phyloP scores from a whole-genome alignment of 2,888 invertebrate genomes.

The Tenthredo scrophulariae region DNA sequence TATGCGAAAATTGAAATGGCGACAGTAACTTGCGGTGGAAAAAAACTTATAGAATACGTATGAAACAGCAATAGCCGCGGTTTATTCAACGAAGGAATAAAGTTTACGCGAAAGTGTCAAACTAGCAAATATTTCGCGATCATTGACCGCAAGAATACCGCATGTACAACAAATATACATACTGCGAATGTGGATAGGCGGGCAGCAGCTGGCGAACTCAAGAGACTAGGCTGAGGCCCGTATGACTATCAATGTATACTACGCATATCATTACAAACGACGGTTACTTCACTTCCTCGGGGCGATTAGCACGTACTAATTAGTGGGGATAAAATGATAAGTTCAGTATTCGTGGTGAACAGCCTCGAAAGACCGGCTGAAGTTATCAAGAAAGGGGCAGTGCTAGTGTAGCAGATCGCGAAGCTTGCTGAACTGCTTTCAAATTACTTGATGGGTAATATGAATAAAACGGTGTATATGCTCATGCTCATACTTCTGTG shows the following conservation, averaged over 20 bases:
- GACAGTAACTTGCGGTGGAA: background rate
- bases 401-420: background rate
- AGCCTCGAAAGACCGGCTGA: background rate
- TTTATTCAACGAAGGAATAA: background rate
- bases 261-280: conserved; percentile 31
- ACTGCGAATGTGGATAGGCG: conserved; percentile 30
- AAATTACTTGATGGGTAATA: background rate
- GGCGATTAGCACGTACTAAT: conserved; percentile 36
- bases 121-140: background rate
- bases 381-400: background rate
- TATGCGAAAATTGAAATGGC: background rate
- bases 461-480: too few relatives aligned
- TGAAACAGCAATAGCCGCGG: background rate
- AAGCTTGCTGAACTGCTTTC: background rate
- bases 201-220: background rate
- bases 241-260: conserved; percentile 41
- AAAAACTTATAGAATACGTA: background rate
- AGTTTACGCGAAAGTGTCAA: background rate
- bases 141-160: conserved; percentile 24
- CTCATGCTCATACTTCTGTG: too few relatives aligned
- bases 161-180: conserved; percentile 16
- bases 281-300: conserved; percentile 36
- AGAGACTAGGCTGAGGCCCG: conserved; percentile 22
- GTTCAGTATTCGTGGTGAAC: conserved; percentile 1
- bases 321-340: conserved; percentile 27